A percentile compares a stretch with the other conserved stretches of the same genome.
phyloP scores from a whole-genome alignment of 1,140 invertebrate genomes.

The Procambarus virginalis region DNA sequence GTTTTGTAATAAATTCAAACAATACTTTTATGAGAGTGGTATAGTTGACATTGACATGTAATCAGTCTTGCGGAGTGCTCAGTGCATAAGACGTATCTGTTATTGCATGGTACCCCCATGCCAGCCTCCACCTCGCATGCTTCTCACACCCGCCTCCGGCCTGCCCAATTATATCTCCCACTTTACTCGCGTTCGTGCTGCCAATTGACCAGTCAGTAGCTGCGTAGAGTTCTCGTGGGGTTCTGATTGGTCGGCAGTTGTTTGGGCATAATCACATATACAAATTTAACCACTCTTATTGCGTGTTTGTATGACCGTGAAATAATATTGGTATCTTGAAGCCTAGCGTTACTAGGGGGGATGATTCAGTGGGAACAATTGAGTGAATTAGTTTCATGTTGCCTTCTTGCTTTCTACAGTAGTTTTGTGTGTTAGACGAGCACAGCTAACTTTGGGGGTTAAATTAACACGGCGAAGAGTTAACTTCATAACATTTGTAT shows the following conservation, averaged over 20 bases:
- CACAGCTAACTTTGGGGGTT: too few species aligned
- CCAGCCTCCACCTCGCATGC: conserved; percentile 34
- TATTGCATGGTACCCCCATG: conserved; percentile 8
- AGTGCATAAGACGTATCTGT: background rate
- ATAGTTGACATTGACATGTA: too few species aligned
- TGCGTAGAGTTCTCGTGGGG: background rate
- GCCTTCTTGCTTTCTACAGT: too few species aligned
- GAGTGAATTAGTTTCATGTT: background rate
- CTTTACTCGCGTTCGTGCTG: background rate
- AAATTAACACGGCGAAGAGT: too few species aligned
- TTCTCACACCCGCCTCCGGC: conserved; percentile 23
- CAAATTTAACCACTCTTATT: background rate
- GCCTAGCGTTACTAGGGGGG: background rate
- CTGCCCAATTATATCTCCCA: conserved; percentile 28
- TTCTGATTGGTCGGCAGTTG: background rate
- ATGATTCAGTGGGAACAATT: background rate
- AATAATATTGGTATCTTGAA: background rate
- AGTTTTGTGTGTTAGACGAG: too few species aligned
- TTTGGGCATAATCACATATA: background rate
- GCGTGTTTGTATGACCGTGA: background rate
- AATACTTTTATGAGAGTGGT: too few species aligned
- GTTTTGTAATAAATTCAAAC: too few species aligned
- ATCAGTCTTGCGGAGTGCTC: background rate
- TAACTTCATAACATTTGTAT: too few species aligned
- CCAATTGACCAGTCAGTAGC: background rate